Evolutionary conservation across 23 tunicate genomes (phyloP), one percentile per base, ranked within the genome.

Genomic region (Botrylloides violaceus): DNA sequence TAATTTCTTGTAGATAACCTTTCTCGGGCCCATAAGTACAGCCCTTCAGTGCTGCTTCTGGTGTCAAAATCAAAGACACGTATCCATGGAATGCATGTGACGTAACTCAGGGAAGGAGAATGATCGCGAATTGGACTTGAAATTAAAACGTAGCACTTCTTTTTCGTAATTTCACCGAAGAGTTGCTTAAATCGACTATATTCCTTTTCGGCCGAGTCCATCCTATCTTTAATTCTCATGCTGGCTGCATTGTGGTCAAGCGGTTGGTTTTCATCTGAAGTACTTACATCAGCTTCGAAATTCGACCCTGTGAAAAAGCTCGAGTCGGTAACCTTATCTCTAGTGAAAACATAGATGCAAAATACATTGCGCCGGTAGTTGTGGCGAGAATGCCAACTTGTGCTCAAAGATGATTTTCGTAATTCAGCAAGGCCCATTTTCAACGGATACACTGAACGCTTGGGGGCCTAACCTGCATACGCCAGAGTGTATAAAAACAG

Each of bases 1-100:
- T 29, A 9, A 63, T 63, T 31, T 28, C 35, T 26, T 9, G 26
- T 63, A 19, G 18, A 7, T 3, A 63, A 9, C 4, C 3, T 9
- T 4, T 63, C 70, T 34, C 35, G 30, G 22, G 23, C 59, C 73
- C 73, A 68, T 15, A 15, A 68, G 3, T 33, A 39, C n/a, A 68
- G 18, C 3, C 73, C 73, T 9, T 36, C 36, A 5, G 36, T 39
- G 25, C 56, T 38, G 23, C 73, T 68, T 68, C 35, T 68, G 2
- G 56, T 4, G 18, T 68, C 73, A 34, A 68, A 68, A 39, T 68
- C 73, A 38, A 36, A 68, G 34, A 68, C 59, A 22, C 73, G 22
- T 3, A 23, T 36, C 73, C 73, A 68, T 3, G 73, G 73, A 36
- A 68, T 9, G 19, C 35, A 26, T 3, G 33, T 4, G n/a, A 63